Percentiles rank a stretch among this genome's conserved stretches.
phyloP scores from a whole-genome alignment of 2,797 vertebrate genomes.

The Macrochelys suwanniensis region DNA sequence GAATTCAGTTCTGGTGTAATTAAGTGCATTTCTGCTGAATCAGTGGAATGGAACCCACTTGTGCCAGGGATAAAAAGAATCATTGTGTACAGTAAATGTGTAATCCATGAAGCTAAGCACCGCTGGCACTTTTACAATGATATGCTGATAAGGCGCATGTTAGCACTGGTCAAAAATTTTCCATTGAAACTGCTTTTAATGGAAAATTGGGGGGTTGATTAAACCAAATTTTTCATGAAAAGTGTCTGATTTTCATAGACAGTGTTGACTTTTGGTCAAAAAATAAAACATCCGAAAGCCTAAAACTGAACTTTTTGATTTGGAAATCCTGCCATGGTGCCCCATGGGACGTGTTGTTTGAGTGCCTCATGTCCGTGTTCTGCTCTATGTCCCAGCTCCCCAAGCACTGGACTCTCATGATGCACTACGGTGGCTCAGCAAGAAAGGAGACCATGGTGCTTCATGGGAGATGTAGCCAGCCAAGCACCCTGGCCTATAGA shows the following conservation, averaged over 20 bases:
- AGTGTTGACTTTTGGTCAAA: not conserved
- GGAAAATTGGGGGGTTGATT: not conserved
- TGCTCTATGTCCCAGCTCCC: not conserved
- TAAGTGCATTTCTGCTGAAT: constrained; percentile 3
- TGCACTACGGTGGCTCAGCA: not conserved
- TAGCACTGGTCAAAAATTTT: not conserved
- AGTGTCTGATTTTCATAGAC: not conserved
- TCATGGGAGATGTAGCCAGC: not conserved
- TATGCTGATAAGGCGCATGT: not conserved
- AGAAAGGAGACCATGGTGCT: not conserved
- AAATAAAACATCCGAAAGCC: not conserved
- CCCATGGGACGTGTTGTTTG: not conserved
- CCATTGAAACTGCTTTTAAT: not conserved
- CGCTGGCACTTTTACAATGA: not conserved
- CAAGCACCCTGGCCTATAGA: not conserved
- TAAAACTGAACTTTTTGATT: not conserved
- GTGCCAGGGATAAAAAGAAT: not conserved
- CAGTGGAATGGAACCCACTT: not conserved
- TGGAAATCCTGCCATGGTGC: not conserved
- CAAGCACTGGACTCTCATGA: not conserved
- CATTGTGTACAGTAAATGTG: not conserved
- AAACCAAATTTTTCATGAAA: not conserved
- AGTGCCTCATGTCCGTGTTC: not conserved
- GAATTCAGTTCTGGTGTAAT: constrained; percentile 8
- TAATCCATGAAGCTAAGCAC: not conserved